Evolutionary conservation across 1,140 invertebrate species (phyloP), one percentile per base, ranked within the genome.

Genomic region (Zaprionus tsacasi): DNA sequence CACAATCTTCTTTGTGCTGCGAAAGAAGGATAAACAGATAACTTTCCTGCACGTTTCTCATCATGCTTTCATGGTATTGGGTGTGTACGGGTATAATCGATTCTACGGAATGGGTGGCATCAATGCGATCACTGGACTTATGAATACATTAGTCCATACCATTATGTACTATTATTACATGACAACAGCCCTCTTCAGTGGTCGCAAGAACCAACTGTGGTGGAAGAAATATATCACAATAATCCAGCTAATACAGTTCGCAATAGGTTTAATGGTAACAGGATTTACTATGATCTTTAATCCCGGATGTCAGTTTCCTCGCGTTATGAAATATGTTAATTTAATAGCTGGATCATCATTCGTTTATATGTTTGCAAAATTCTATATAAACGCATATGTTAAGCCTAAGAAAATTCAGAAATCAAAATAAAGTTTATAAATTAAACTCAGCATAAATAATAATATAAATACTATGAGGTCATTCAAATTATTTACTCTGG

Each of bases 281-380:
- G 1, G 30, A 2, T 6, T 12, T 0, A 35, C 66, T 1, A 8
- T 72, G 1, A n/a, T 70, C 1, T 67, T 61, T 6, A 60, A 60
- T 57, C 63, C 69, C 5, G 38, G 11, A 11, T 72, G 74, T 36
- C 21, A 30, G 6, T 71, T 50, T 25, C 68, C 68, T 3, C 2
- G 10, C 7, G 0, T 12, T n/a, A n/a, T 71, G 56, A 38, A 61
- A 15, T 56, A 17, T 25, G 11, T 55, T 0, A 13, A n/a, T 1
- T 8, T 66, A 0, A 6, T 17, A 1, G 25, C 54, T 11, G 17
- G 21, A 5, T 2, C 15, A 6, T 12, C 25, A 0, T 61, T 76
- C 48, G 13, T 97, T 30, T 91, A 95, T 71, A 93, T 98, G 33
- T 98, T 98, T 92, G 93, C 93, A 1, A 95, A 97, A 64, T 98